Evolutionary conservation across 1,140 invertebrate species (phyloP).

Genomic region (Nymphalis io): DNA sequence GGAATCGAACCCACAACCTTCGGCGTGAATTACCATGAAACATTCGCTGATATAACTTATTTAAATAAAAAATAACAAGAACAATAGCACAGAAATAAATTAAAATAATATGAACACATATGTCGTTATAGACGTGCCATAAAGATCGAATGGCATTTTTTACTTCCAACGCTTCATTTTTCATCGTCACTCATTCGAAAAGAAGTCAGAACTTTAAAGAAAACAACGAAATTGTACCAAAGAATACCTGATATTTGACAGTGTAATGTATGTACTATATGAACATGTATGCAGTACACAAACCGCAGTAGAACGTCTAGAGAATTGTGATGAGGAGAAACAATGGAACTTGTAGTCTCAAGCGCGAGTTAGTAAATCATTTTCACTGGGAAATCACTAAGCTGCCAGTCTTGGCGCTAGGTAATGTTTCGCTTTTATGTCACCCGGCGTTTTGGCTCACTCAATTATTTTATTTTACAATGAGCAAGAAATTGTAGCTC

Average conservation of each 20-base stretch:
- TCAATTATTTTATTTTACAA: neutral
- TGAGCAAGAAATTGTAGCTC: neutral
- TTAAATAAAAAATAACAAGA: no score
- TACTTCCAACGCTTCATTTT: neutral
- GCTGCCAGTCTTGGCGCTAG: constrained; percentile 22
- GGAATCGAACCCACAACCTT: no score
- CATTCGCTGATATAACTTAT: no score
- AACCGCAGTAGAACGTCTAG: constrained; percentile 39
- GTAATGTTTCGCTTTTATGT: constrained; percentile 30
- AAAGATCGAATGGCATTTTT: no score
- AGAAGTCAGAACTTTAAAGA: constrained; percentile 2
- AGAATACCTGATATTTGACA: constrained; percentile 18
- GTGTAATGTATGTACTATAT: constrained; percentile 19
- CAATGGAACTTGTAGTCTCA: constrained; percentile 44
- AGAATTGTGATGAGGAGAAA: constrained; percentile 59
- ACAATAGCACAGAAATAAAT: no score
- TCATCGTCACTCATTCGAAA: constrained; percentile 3
- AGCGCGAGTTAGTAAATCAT: constrained; percentile 54
- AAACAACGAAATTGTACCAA: constrained; percentile 8
- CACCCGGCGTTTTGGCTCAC: constrained; percentile 9
- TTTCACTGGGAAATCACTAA: constrained; percentile 51
- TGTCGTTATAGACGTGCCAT: no score
- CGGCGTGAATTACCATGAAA: no score
- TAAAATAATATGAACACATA: no score
- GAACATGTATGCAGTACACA: constrained; percentile 16